These are phyloP conservation scores for Heterohyrax brucei DNA, from an alignment of 2,797 vertebrate species.

Conservation along the genomic window DNA sequence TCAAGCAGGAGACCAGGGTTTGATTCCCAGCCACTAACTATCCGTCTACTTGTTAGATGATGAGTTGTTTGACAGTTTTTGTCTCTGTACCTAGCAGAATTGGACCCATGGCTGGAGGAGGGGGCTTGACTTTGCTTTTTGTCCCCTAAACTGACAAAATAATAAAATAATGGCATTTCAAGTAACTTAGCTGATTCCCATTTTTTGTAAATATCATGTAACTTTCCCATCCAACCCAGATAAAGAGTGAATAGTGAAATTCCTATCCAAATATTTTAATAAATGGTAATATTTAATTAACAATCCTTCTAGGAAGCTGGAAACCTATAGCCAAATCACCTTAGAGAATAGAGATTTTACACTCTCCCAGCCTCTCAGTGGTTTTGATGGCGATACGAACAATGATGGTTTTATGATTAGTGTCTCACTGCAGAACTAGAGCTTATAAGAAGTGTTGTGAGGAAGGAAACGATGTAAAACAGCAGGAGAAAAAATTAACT, in stretches of 20 bases:
- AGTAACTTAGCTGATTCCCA: constrained; percentile 5
- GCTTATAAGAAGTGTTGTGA: constrained; percentile 21
- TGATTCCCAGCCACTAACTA: background rate
- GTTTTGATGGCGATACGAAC: background rate
- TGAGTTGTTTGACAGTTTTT: background rate
- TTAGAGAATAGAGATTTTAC: background rate
- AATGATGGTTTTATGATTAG: background rate
- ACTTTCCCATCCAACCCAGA: background rate
- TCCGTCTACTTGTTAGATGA: background rate
- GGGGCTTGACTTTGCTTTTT: background rate
- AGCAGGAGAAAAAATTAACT: constrained; percentile 50
- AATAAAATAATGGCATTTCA: constrained; percentile 52
- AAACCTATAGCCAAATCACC: background rate
- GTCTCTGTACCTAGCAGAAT: background rate
- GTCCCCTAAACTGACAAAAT: background rate
- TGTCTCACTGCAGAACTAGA: background rate
- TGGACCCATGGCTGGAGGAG: background rate
- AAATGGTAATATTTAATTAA: constrained; percentile 36
- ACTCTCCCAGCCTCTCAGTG: background rate
- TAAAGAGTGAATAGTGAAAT: constrained; percentile 18
- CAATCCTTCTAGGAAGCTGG: background rate
- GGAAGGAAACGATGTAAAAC: constrained; percentile 42
- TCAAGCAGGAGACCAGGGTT: background rate
- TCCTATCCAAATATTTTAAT: background rate
- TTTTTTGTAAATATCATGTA: constrained; percentile 34